Base-by-base conservation (phyloP, 2,113 vertebrate species). In the Sardina pilchardus region DNA sequence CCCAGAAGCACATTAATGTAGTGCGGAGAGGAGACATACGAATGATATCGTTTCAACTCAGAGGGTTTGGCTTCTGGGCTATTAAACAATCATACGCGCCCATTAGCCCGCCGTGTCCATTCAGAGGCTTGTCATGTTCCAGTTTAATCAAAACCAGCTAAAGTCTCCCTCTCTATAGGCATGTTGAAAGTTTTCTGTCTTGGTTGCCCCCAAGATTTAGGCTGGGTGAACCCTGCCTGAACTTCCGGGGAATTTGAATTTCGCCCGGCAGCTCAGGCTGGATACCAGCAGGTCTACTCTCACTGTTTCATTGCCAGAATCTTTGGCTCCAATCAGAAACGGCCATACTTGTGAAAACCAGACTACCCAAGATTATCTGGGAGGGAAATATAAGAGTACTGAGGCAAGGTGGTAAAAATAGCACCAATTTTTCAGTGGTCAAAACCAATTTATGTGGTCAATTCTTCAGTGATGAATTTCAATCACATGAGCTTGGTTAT, bases 1-100 rank as follows among this genome's bases (percentile, higher is more conserved):
- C 82, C 84, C 48, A 83, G 83, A 80, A 83, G 59, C 71, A 78
- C 84, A 87, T 86, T 10, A 1, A 86, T 90, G 85, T 63, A 89
- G 89, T 89, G 88, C 88, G 90, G 39, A 91, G 84, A 87, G 89
- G 48, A 67, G 67, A 85, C 50, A 56, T 86, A 34, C 86, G 88
- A 45, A 83, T n/a, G 36, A 71, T 82, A 85, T 84, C 84, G 84
- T 87, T 83, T 89, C 43, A 36, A 67, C 87, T 24, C 1, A 30
- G 81, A 83, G 26, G 86, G 85, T 44, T 75, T 86, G 78, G 36
- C 84, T 87, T 81, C 12, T 50, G 86, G 85, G 81, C 83, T 59
- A 87, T 91, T 90, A 78, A 84, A 87, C 82, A 86, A 88, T 91
- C 75, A 67, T 43, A 17, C 36, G 42, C 80, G 44, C 56, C 53